Evolutionary conservation across 2,888 invertebrate species (phyloP).

Genomic region (Ditula angustiorana): DNA sequence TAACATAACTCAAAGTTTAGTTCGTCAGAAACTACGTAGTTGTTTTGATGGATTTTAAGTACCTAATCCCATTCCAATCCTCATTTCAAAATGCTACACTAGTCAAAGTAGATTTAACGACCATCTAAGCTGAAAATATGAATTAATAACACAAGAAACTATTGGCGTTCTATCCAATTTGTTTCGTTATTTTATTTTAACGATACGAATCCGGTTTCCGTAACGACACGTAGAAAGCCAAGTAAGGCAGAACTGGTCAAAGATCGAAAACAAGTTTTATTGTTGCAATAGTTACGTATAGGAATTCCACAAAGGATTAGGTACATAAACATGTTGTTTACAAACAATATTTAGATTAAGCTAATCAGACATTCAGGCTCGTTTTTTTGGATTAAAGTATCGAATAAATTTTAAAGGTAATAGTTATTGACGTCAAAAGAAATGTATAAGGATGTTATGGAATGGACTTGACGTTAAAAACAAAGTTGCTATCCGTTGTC

Average conservation of each 20-base stretch:
- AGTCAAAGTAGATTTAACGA: no score
- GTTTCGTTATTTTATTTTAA: not conserved
- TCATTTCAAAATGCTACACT: no score
- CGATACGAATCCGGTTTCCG: not conserved
- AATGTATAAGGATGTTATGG: not conserved
- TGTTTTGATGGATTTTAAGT: no score
- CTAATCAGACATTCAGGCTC: constrained; percentile 21
- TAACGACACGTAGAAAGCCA: constrained; percentile 21
- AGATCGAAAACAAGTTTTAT: constrained; percentile 10
- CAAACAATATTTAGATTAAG: constrained; percentile 7
- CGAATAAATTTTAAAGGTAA: not conserved
- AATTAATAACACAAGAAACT: not conserved
- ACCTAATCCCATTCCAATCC: no score
- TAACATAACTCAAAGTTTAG: no score
- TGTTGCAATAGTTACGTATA: not conserved
- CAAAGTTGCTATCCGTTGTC: no score
- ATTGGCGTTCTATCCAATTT: not conserved
- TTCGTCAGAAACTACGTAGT: no score
- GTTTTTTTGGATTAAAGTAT: not conserved
- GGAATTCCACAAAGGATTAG: not conserved
- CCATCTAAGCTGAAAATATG: no score
- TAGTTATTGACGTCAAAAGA: not conserved
- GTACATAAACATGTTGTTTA: constrained; percentile 6
- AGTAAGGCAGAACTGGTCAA: not conserved
- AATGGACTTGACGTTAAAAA: not conserved